Conservation (phyloP, 2,113 vertebrate species). For the Neomonachus schauinslandi region DNA sequence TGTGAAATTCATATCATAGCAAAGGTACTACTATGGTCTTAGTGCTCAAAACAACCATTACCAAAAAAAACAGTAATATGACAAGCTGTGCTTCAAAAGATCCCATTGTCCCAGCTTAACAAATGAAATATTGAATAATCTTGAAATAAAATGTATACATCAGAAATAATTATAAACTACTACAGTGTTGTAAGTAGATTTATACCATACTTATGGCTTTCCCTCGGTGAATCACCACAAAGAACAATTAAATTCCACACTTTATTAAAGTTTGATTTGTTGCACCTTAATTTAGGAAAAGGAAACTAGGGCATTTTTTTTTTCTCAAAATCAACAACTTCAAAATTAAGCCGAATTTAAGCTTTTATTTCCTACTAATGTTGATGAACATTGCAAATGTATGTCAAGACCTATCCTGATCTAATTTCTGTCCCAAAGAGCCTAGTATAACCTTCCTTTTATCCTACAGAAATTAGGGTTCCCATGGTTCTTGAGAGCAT, state of each 20-base stretch:
- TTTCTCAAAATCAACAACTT: background rate
- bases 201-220: background rate
- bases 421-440: background rate
- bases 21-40: background rate
- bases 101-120: background rate
- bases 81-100: background rate
- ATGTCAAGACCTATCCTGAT: background rate
- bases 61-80: background rate
- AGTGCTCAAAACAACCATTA: background rate
- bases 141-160: background rate
- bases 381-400: background rate
- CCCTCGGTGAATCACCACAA: background rate
- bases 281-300: background rate
- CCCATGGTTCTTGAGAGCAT: background rate
- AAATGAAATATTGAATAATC: background rate
- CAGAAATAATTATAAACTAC: background rate
- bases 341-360: background rate
- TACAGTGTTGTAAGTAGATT: background rate
- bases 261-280: background rate
- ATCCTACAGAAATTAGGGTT: background rate
- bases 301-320: background rate
- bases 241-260: background rate
- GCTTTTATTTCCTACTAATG: background rate
- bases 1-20: background rate
- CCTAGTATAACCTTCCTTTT: background rate